Conservation (phyloP, 2,113 vertebrate genomes). For the Bos taurus region ARS-UCD2.0 NC_037328.1:104638001-104638500, state of each 20-base stretch:
- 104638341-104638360: neutral
- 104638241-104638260: neutral
- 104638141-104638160: neutral
- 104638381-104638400: neutral
- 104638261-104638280: neutral
- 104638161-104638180: neutral
- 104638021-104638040: neutral
- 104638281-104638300: neutral
- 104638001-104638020: neutral
- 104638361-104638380: neutral
- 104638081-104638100: neutral
- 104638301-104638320: neutral
- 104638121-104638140: neutral
- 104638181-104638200: neutral
- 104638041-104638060: neutral
- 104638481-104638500: neutral
- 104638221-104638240: neutral
- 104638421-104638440: neutral
- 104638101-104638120: neutral
- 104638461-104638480: constrained; percentile 28
- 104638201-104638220: neutral
- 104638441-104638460: neutral
- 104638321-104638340: neutral
- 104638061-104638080: neutral
- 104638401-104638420: neutral